Evolutionary conservation across 2,888 invertebrate genomes (phyloP).

Genomic region (Nymphalis c-album): DNA sequence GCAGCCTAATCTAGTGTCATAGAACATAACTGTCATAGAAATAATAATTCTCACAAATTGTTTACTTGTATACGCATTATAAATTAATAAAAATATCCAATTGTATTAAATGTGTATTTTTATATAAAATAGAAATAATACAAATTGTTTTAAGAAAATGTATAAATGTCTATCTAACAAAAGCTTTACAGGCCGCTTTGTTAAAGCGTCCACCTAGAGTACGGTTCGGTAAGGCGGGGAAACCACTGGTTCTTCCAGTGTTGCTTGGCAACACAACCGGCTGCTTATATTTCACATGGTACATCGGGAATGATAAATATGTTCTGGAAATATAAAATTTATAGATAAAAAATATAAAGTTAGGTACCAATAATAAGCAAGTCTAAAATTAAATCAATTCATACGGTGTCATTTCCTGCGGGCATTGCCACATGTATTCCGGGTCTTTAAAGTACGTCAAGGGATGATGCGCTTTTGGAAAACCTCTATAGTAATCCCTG

Average conservation of each 20-base stretch:
- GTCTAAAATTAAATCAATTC: constrained; percentile 39
- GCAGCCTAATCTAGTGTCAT: no score
- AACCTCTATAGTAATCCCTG: constrained; percentile 83
- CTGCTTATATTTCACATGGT: constrained; percentile 82
- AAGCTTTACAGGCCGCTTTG: constrained; percentile 78
- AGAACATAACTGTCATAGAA: no score
- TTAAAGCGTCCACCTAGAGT: constrained; percentile 81
- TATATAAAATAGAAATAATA: no score
- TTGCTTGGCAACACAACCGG: constrained; percentile 79
- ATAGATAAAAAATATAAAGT: background rate
- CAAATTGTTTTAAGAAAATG: no score
- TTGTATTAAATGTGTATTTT: no score
- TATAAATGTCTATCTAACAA: constrained; percentile 52
- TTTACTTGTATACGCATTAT: no score
- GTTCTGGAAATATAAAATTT: constrained; percentile 54
- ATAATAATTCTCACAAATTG: no score
- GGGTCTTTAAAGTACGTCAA: constrained; percentile 79
- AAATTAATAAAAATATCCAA: no score
- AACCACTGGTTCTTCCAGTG: constrained; percentile 71
- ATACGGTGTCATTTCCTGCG: constrained; percentile 79
- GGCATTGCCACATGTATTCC: constrained; percentile 79
- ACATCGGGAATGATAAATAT: constrained; percentile 80
- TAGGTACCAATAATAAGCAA: background rate
- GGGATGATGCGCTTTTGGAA: constrained; percentile 80
- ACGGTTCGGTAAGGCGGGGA: constrained; percentile 80